These are phyloP conservation scores for Cavia aperea DNA, from an alignment of 2,113 vertebrate genomes.

Conservation along the genomic window DNA sequence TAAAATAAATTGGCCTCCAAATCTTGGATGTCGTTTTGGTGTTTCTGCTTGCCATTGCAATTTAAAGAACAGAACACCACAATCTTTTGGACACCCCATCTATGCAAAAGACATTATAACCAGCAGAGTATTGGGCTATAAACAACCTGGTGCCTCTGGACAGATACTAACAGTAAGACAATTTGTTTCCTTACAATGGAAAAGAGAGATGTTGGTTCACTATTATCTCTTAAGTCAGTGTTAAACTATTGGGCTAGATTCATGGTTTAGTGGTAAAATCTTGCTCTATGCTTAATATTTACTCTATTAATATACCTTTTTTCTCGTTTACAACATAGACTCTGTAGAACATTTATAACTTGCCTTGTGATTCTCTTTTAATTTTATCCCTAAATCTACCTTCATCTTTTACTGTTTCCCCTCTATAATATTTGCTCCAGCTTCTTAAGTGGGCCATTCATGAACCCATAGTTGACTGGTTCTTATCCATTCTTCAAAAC, in stretches of 20 bases:
- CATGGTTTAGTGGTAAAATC: neutral
- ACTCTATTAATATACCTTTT: neutral
- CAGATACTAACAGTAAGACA: neutral
- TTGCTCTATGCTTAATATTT: neutral
- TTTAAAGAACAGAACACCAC: neutral
- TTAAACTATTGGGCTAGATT: neutral
- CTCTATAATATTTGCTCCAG: neutral
- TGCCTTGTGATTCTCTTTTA: neutral
- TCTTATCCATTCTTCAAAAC: neutral
- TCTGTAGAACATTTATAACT: neutral
- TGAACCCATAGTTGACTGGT: neutral
- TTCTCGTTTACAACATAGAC: neutral
- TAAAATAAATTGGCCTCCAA: neutral
- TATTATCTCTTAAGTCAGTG: neutral
- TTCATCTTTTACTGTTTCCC: neutral
- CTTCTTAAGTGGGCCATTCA: neutral
- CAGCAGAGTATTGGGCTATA: neutral
- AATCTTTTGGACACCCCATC: fast-evolving
- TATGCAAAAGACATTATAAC: neutral
- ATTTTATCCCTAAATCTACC: neutral
- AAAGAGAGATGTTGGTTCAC: neutral
- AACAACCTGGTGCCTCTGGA: neutral
- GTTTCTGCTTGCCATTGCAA: neutral
- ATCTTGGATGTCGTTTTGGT: neutral
- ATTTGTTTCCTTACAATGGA: neutral